A percentile compares a stretch with the other conserved stretches of the same genome.
These are phyloP conservation scores for Spea multiplicata DNA, from an alignment of 2,113 vertebrate species.

Conservation along the genomic window DNA sequence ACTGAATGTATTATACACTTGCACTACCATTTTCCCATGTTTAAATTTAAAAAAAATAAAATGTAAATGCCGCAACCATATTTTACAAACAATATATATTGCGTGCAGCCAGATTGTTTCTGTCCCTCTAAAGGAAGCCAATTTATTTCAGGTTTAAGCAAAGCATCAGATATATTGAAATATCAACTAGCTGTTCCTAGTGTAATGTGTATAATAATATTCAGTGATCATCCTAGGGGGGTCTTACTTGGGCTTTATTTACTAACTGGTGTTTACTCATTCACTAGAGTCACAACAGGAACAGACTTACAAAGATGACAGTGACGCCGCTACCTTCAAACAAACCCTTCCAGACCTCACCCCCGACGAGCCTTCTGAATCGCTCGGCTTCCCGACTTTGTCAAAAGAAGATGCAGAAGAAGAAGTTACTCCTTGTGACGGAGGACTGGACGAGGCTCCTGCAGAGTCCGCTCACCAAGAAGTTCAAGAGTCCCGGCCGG, in stretches of 20 bases:
- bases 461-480: slow-evolving; percentile 52
- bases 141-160: too few species aligned
- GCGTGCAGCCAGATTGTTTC: too few species aligned
- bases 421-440: slow-evolving; percentile 43
- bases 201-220: slow-evolving; percentile 38
- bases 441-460: slow-evolving; percentile 56
- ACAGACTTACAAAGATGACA: slow-evolving; percentile 77
- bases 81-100: neutral
- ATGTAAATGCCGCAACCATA: neutral
- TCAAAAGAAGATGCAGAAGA: slow-evolving; percentile 63
- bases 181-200: too few species aligned
- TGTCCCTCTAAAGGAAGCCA: too few species aligned
- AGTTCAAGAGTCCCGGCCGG: slow-evolving; percentile 62
- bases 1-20: slow-evolving; percentile 45
- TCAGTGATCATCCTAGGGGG: neutral
- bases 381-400: slow-evolving; percentile 68
- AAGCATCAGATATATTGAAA: too few species aligned
- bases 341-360: slow-evolving; percentile 92
- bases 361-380: slow-evolving; percentile 87
- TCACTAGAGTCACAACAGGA: slow-evolving; percentile 75
- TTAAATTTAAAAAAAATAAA: neutral
- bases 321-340: slow-evolving; percentile 86
- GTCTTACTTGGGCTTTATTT: slow-evolving; percentile 39
- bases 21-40: neutral
- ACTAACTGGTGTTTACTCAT: neutral